phyloP scores from a whole-genome alignment of 2,113 vertebrate genomes.

The Channa argus region DNA sequence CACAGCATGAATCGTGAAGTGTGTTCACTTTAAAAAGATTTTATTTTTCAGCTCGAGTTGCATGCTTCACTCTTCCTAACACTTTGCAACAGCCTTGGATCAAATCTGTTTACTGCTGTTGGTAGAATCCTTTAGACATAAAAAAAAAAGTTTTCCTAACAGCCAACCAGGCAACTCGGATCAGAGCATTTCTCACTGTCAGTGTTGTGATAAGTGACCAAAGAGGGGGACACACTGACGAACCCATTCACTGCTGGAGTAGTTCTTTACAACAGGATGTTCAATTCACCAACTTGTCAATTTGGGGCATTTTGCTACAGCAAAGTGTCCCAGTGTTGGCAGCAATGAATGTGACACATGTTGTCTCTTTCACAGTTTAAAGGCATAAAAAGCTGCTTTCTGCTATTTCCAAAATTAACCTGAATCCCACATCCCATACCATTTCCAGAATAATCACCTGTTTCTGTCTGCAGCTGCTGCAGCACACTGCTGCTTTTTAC shows the following conservation, averaged over 20 bases:
- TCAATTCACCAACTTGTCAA: background rate
- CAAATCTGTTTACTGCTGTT: slow-evolving; percentile 4
- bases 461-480: background rate
- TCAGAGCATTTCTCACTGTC: background rate
- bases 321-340: background rate
- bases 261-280: background rate
- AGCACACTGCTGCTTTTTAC: background rate
- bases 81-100: slow-evolving; percentile 1
- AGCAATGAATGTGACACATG: background rate
- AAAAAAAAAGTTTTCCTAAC: background rate
- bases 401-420: background rate
- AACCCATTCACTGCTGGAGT: background rate
- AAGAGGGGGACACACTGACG: background rate
- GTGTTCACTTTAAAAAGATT: background rate
- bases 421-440: background rate
- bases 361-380: background rate
- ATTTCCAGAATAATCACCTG: background rate
- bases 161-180: background rate
- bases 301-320: background rate
- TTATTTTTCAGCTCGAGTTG: background rate
- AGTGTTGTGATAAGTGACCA: background rate
- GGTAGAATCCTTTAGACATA: background rate
- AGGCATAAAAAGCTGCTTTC: background rate
- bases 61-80: background rate
- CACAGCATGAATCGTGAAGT: background rate